Conservation (phyloP, 2,888 invertebrate genomes). For the Monochamus alternatus region DNA sequence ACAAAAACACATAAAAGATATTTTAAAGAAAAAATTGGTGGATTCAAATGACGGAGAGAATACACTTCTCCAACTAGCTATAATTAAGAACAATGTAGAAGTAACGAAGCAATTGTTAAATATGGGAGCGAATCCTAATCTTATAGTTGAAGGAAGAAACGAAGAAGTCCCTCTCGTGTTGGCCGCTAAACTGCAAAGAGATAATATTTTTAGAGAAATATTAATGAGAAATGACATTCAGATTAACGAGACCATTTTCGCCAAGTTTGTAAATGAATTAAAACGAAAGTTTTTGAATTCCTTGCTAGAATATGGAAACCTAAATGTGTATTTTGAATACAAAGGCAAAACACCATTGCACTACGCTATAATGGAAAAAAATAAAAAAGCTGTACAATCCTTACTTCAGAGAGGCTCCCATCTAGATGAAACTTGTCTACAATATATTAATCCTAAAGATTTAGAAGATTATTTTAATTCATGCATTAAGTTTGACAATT, state of each 20-base stretch:
- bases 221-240: neutral
- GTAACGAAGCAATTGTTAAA: conserved; percentile 18
- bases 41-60: conserved; percentile 27
- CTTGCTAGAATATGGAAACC: conserved; percentile 10
- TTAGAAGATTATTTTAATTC: conserved; percentile 30
- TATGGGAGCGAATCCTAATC: conserved; percentile 19
- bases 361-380: conserved; percentile 28
- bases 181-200: conserved; percentile 20
- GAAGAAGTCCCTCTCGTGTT: conserved; percentile 30
- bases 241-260: conserved; percentile 8
- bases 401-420: conserved; percentile 8
- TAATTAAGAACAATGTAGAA: conserved; percentile 26
- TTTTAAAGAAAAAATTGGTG: neutral
- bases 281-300: conserved; percentile 19
- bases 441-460: conserved; percentile 27
- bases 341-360: conserved; percentile 25
- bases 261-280: neutral
- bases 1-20: neutral
- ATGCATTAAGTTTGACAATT: conserved; percentile 24
- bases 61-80: conserved; percentile 27
- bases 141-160: conserved; percentile 25
- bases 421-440: conserved; percentile 4
- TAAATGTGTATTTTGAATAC: conserved; percentile 15
- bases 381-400: conserved; percentile 24
- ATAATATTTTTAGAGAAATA: conserved; percentile 23